Conservation (phyloP, 2,888 invertebrate genomes). For the Drosophila limbata region DNA sequence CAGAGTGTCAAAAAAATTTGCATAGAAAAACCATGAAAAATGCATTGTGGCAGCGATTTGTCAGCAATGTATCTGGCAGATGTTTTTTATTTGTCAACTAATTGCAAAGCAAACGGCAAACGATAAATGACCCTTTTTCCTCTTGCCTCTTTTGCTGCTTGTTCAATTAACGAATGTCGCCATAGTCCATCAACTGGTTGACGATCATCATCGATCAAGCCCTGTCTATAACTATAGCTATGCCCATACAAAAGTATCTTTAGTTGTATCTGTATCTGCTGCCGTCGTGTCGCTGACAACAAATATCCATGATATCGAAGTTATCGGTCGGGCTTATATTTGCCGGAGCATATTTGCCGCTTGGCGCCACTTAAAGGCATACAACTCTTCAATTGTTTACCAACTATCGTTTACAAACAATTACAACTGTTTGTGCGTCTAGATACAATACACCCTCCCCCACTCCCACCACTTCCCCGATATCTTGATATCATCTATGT, state of each 20-base stretch:
- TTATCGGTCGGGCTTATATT: conserved; percentile 41
- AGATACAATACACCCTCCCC: conserved; percentile 23
- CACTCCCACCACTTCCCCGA: background rate
- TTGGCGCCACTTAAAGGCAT: conserved; percentile 75
- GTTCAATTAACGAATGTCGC: conserved; percentile 35
- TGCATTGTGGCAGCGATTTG: conserved; percentile 51
- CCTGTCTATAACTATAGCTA: conserved; percentile 35
- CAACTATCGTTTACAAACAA: conserved; percentile 80
- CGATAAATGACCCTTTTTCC: conserved; percentile 28
- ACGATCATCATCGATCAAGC: conserved; percentile 61
- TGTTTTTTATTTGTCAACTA: conserved; percentile 73
- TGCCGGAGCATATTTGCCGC: conserved; percentile 68
- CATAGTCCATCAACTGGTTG: conserved; percentile 45
- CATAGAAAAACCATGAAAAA: conserved; percentile 73
- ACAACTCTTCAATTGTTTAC: conserved; percentile 66
- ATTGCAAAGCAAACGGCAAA: conserved; percentile 61
- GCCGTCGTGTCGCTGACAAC: conserved; percentile 49
- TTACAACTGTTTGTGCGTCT: conserved; percentile 74
- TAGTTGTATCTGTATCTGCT: conserved; percentile 6
- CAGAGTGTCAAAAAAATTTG: conserved; percentile 59
- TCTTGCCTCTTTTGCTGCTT: background rate
- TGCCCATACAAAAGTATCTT: conserved; percentile 15
- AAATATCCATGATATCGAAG: conserved; percentile 63
- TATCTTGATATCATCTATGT: conserved; percentile 2
- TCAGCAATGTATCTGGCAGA: conserved; percentile 64